A percentile compares a stretch with the other conserved stretches of the same genome.
These are phyloP conservation scores for Agriotes lineatus DNA, from an alignment of 2,888 invertebrate genomes.

Conservation along the genomic window DNA sequence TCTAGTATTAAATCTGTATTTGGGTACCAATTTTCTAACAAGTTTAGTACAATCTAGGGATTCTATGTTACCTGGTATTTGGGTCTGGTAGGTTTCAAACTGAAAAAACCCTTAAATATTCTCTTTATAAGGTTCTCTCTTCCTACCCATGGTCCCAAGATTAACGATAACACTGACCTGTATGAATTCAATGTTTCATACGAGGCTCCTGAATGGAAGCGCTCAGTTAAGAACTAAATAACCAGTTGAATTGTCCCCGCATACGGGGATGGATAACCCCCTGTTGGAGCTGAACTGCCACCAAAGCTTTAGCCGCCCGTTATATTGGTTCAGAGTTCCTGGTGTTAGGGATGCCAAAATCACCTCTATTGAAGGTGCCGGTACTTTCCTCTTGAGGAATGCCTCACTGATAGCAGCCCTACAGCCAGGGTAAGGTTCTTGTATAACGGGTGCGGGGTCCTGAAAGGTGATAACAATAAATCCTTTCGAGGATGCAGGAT, in stretches of 20 bases:
- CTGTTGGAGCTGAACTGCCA: neutral
- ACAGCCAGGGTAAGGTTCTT: slow-evolving; percentile 27
- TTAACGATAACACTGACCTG: slow-evolving; percentile 2
- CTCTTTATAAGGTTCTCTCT: neutral
- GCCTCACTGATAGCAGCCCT: slow-evolving; percentile 16
- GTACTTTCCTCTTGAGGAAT: neutral
- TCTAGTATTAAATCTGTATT: neutral
- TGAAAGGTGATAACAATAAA: slow-evolving; percentile 11
- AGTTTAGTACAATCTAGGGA: slow-evolving; percentile 1
- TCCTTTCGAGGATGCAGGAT: slow-evolving; percentile 41
- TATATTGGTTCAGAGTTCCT: slow-evolving; percentile 4
- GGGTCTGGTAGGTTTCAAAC: neutral
- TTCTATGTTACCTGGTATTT: slow-evolving; percentile 21
- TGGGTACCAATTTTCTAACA: neutral
- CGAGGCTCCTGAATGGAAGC: neutral
- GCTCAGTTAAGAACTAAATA: neutral
- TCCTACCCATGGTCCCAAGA: neutral
- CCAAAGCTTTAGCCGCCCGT: slow-evolving; percentile 14
- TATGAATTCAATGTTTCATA: neutral
- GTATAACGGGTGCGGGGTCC: slow-evolving; percentile 16
- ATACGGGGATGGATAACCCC: neutral
- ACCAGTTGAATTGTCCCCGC: neutral
- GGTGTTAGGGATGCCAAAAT: slow-evolving; percentile 1
- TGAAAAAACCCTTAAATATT: slow-evolving; percentile 8
- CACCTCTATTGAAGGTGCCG: neutral